Conservation (phyloP, 2,888 invertebrate genomes). For the Lasiommata megera region DNA sequence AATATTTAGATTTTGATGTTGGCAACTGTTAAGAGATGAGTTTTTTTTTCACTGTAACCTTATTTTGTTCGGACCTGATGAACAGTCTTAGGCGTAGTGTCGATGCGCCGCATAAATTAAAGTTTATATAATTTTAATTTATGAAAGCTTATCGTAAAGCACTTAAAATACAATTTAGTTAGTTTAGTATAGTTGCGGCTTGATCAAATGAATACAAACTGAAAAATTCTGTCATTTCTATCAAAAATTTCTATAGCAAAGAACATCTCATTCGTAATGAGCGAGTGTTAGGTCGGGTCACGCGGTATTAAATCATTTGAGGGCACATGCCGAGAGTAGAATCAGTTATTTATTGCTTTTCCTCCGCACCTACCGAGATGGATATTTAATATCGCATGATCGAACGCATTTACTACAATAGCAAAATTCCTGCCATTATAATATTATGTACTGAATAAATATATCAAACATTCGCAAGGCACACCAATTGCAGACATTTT, state of each 20-base stretch:
- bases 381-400: constrained; percentile 54
- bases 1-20: too few species aligned
- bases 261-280: constrained; percentile 31
- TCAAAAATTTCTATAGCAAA: constrained; percentile 19
- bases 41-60: not conserved
- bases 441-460: not conserved
- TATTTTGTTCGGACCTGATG: not conserved
- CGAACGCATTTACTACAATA: constrained; percentile 55
- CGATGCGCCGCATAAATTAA: too few species aligned
- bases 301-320: constrained; percentile 52
- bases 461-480: not conserved
- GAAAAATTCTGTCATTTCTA: not conserved
- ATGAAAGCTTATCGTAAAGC: too few species aligned
- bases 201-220: not conserved
- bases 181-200: not conserved
- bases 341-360: constrained; percentile 59
- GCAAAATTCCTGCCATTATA: constrained; percentile 39
- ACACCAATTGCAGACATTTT: not conserved
- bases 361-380: constrained; percentile 48
- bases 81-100: not conserved
- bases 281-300: constrained; percentile 41
- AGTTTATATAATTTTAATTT: too few species aligned
- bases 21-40: not conserved
- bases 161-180: not conserved
- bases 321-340: constrained; percentile 44